Base-by-base conservation (phyloP, 2,797 vertebrate species). In the Eulemur coronatus region DNA sequence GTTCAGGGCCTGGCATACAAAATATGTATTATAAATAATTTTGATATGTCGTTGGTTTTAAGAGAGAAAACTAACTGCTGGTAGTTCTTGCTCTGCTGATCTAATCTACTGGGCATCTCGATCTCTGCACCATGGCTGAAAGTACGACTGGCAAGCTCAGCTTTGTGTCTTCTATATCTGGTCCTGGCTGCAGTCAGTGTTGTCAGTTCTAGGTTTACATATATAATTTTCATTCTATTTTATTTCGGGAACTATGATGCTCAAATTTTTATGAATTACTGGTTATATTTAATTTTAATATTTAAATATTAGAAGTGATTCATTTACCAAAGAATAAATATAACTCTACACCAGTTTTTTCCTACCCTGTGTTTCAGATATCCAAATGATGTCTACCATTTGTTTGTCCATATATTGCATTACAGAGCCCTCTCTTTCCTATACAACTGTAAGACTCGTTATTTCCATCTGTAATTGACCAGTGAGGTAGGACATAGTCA, bases 221-320 rank as follows among this genome's bases (percentile, higher is more conserved):
- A 38, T 43, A 18, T 78, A 30, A 65, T 79, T 75, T 80, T 67
- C 72, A 30, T 81, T 87, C 90, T 87, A 69, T 82, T 90, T 96
- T 87, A 75, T 65, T 88, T 88, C 52, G 24, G 89, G 26, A 75
- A 82, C 8, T 59, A 13, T 59, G 8, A 35, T 63, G 14, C 84
- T 93, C 43, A 79, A 5, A n/a, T 76, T 88, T 91, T 63, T 7
- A 76, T 69, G 55, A 59, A 22, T 84, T 94, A 81, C 26, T 65
- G 30, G 15, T 94, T 93, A 80, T 69, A 80, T 80, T 80, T 91
- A 84, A 76, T 91, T 92, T 79, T 18, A 38, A 80, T 80, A 57
- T 81, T n/a, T 95, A 72, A 81, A 84, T 87, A 72, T 76, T 82
- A 76, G 48, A 65, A 85, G 33, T 70, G 26, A 89, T 81, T 94